Conservation (phyloP, 35 echinoderm and acorn worm genomes). For the Heliocidaris erythrogramma region DNA sequence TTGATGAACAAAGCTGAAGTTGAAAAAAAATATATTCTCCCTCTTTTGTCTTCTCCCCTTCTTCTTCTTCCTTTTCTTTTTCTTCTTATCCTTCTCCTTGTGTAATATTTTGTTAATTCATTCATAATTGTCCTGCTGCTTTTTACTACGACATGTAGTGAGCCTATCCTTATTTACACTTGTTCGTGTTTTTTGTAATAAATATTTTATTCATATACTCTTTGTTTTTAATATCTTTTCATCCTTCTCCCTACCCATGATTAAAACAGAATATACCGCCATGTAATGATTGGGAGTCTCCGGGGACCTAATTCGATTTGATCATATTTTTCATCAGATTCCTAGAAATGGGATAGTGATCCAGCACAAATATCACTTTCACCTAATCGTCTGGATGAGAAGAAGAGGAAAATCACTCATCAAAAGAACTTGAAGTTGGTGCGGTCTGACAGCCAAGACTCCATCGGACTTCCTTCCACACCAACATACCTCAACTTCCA, state of each 20-base stretch:
- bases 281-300: neutral
- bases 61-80: neutral
- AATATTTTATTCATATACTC: neutral
- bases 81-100: neutral
- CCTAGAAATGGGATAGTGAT: neutral
- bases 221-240: neutral
- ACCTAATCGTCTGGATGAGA: neutral
- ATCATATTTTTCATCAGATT: conserved; percentile 5
- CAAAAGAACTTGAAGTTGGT: neutral
- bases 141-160: no score
- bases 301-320: conserved; percentile 1
- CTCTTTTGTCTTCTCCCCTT: neutral
- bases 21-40: no score
- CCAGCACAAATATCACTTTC: neutral
- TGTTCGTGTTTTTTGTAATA: no score
- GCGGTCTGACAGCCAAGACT: neutral
- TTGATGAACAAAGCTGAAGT: no score
- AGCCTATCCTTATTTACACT: no score
- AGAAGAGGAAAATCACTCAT: neutral
- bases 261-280: neutral
- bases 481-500: neutral
- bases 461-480: neutral
- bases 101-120: no score
- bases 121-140: no score
- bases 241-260: neutral